Evolutionary conservation across 2,797 vertebrate genomes (phyloP).

Genomic region (Myotis planiceps): DNA sequence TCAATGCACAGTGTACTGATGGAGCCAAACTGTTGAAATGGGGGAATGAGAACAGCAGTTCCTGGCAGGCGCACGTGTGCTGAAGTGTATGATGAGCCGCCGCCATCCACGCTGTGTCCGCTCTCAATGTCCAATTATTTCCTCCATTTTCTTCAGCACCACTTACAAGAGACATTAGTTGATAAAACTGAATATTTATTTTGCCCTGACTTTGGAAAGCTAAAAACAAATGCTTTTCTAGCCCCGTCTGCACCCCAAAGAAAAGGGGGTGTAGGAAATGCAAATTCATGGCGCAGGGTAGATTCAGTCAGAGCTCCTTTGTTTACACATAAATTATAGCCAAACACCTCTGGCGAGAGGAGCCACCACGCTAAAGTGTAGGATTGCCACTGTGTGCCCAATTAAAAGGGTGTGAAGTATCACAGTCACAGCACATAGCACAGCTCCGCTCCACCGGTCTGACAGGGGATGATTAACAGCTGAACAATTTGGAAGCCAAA

Average conservation of each 20-base stretch:
- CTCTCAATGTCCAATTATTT: neutral
- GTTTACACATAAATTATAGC: neutral
- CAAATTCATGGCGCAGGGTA: fast-evolving
- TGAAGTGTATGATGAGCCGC: fast-evolving
- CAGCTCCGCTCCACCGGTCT: neutral
- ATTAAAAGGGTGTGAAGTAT: neutral
- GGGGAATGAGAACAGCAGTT: fast-evolving
- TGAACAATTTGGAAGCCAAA: neutral
- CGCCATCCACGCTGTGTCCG: fast-evolving
- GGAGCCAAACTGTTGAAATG: neutral
- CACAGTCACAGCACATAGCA: neutral
- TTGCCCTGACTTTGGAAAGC: neutral
- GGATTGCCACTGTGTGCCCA: neutral
- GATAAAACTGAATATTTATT: neutral
- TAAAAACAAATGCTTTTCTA: neutral
- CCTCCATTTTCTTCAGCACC: neutral
- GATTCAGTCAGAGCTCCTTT: neutral
- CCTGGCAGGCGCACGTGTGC: neutral
- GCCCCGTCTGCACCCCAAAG: neutral
- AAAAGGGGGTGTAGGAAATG: neutral
- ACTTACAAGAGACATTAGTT: neutral
- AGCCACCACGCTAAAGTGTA: fast-evolving
- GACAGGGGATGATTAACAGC: neutral
- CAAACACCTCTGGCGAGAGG: neutral
- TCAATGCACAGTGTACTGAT: neutral